Evolutionary conservation across 2,888 invertebrate species (phyloP).

Genomic region (Eupithecia centaureata): DNA sequence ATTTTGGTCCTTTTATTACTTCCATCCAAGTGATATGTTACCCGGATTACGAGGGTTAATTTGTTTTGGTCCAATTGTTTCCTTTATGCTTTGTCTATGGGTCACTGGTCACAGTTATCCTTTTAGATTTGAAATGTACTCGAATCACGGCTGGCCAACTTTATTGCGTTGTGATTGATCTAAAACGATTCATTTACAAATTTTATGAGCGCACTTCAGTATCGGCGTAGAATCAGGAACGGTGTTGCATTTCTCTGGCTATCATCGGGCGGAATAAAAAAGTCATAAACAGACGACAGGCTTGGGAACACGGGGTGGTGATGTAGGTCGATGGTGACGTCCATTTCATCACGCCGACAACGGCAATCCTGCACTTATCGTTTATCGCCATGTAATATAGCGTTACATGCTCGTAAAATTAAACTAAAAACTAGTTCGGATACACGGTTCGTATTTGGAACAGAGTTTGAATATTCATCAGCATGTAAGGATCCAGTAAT

Average conservation of each 20-base stretch:
- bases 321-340: conserved; percentile 70
- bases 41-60: conserved; percentile 40
- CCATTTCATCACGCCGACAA: conserved; percentile 74
- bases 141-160: conserved; percentile 43
- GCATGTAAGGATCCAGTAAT: conserved; percentile 66
- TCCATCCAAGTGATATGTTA: conserved; percentile 39
- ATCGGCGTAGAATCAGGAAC: conserved; percentile 71
- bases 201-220: conserved; percentile 65
- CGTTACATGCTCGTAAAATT: conserved; percentile 76
- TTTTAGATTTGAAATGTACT: conserved; percentile 38
- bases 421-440: conserved; percentile 65
- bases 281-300: conserved; percentile 79
- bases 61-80: conserved; percentile 33
- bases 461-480: conserved; percentile 68
- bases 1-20: conserved; percentile 58
- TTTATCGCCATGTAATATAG: conserved; percentile 76
- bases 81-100: conserved; percentile 27
- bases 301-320: conserved; percentile 77
- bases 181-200: conserved; percentile 62
- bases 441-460: conserved; percentile 59
- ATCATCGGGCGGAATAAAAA: conserved; percentile 80
- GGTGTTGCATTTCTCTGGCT: conserved; percentile 77
- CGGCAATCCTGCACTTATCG: conserved; percentile 76
- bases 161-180: conserved; percentile 55
- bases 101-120: conserved; percentile 36